These are phyloP conservation scores for Ictidomys tridecemlineatus DNA, from an alignment of 2,113 vertebrate genomes.

Conservation along the genomic window DNA sequence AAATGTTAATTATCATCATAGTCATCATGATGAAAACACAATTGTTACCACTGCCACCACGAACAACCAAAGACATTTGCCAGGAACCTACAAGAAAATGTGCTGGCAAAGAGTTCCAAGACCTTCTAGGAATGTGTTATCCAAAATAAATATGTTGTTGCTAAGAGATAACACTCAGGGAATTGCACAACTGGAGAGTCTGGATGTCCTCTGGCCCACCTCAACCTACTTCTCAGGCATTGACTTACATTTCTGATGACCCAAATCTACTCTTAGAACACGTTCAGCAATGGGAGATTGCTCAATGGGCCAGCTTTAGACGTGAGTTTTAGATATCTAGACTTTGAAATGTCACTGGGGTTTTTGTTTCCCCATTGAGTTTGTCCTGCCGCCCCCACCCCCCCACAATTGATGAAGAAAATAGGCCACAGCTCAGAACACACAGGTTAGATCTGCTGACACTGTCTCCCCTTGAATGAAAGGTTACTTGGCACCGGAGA, in stretches of 20 bases:
- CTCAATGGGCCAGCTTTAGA: not conserved
- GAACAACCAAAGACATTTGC: not conserved
- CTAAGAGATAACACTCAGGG: not conserved
- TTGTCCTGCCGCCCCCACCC: not conserved
- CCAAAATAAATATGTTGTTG: not conserved
- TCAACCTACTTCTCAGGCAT: not conserved
- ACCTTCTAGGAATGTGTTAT: not conserved
- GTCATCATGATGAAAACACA: not conserved
- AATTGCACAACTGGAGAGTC: not conserved
- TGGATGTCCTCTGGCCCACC: not conserved
- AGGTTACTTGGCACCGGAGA: not conserved
- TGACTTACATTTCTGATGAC: not conserved
- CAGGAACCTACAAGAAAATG: not conserved
- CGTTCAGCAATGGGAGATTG: not conserved
- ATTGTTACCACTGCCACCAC: not conserved
- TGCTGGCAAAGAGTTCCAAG: not conserved
- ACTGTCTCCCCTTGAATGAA: not conserved
- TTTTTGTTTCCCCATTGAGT: not conserved
- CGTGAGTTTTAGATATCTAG: not conserved
- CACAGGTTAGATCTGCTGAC: not conserved
- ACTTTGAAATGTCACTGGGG: not conserved
- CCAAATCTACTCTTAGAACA: not conserved
- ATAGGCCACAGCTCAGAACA: not conserved
- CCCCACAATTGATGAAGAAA: not conserved
- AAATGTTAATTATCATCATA: not conserved